These are phyloP conservation scores for Druceiella hillmani DNA, from an alignment of 2,888 invertebrate genomes.

Conservation along the genomic window DNA sequence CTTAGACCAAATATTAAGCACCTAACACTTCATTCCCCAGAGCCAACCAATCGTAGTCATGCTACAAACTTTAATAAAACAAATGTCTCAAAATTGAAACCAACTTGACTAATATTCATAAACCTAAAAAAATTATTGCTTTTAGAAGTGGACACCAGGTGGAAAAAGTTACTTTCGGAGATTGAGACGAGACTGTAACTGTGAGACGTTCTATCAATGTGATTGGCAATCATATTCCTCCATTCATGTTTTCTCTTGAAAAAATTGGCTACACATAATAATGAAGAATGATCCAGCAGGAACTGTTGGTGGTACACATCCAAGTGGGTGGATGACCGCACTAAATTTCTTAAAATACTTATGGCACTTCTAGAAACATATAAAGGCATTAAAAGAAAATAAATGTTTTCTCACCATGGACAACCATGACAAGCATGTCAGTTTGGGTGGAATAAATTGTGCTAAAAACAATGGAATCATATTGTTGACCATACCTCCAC, in stretches of 20 bases:
- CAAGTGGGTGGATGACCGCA: constrained; percentile 30
- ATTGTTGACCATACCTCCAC: constrained; percentile 32
- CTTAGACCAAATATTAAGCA: constrained; percentile 14
- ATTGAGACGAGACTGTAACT: constrained; percentile 31
- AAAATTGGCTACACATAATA: constrained; percentile 29
- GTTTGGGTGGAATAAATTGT: constrained; percentile 26
- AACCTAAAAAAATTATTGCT: constrained; percentile 30
- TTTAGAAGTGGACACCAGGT: constrained; percentile 31
- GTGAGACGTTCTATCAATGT: constrained; percentile 29
- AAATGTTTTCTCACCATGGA: constrained; percentile 27
- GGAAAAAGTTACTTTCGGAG: constrained; percentile 30
- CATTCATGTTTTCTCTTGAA: constrained; percentile 32
- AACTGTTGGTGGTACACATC: constrained; percentile 27
- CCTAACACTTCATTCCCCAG: constrained; percentile 20
- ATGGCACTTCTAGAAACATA: constrained; percentile 28
- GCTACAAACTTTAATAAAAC: constrained; percentile 2
- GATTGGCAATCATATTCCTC: constrained; percentile 30
- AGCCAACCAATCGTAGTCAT: constrained; percentile 2
- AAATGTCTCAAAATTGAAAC: too few species aligned
- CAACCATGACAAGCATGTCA: constrained; percentile 28
- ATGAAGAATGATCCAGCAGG: constrained; percentile 30
- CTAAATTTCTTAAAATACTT: constrained; percentile 26
- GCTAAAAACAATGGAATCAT: constrained; percentile 32
- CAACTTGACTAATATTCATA: too few species aligned
- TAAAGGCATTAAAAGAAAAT: constrained; percentile 24